Evolutionary conservation across 2,888 invertebrate species (phyloP).

Genomic region (Drosophila tripunctata): DNA sequence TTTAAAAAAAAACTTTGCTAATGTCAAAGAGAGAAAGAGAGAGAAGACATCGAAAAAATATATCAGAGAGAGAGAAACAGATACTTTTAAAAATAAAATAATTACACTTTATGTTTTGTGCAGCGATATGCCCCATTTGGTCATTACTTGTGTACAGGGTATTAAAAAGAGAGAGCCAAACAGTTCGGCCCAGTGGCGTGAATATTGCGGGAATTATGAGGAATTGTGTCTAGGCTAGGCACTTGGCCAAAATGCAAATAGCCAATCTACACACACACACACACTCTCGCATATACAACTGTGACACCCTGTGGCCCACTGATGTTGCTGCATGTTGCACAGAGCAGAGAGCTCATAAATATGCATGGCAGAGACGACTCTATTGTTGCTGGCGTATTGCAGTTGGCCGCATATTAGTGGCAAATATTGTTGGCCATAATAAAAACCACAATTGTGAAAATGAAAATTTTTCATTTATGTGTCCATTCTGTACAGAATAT

Average conservation of each 20-base stretch:
- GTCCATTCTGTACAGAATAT: conserved; percentile 36
- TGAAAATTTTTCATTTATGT: conserved; percentile 56
- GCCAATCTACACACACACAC: conserved; percentile 20
- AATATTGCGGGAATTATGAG: conserved; percentile 70
- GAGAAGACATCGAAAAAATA: too few species aligned
- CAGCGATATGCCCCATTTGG: neutral
- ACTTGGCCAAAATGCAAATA: conserved; percentile 72
- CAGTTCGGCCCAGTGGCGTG: conserved; percentile 35
- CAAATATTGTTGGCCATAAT: conserved; percentile 65
- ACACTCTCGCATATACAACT: neutral
- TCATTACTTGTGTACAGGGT: neutral
- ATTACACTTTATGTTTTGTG: neutral
- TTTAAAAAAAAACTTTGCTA: too few species aligned
- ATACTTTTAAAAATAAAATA: neutral
- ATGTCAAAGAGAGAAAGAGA: too few species aligned
- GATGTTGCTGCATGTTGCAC: conserved; percentile 13
- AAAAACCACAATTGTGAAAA: conserved; percentile 46
- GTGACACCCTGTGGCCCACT: conserved; percentile 2
- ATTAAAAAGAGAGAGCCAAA: conserved; percentile 54
- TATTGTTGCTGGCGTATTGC: conserved; percentile 43
- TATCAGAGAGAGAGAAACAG: neutral
- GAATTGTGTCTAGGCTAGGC: conserved; percentile 72
- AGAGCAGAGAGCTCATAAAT: conserved; percentile 74
- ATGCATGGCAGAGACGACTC: conserved; percentile 63
- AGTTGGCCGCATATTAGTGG: conserved; percentile 66